Evolutionary conservation across 2,888 invertebrate genomes (phyloP), one percentile per base, ranked within the genome.

Genomic region (Coremacera marginata): DNA sequence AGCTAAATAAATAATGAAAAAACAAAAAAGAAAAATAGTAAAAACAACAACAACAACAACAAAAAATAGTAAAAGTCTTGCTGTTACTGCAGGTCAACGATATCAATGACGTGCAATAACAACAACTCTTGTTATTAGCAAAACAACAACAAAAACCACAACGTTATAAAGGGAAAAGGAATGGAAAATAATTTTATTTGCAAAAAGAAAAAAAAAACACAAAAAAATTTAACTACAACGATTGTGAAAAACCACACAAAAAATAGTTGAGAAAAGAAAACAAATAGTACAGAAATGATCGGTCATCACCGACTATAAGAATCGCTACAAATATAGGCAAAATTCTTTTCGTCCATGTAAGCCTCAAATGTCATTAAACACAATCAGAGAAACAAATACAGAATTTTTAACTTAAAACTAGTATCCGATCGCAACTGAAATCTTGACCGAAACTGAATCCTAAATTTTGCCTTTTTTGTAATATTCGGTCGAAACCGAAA

Each of bases 61-160:
- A 31, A 70, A 27, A 70, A 70, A 70, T 70, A 55, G 70, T 70
- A 70, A 70, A 70, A 70, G 70, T 70, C 70, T 52, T 52, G 70
- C 55, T 49, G 49, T 16, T 34, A 55, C 52, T 49, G 44, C 72
- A 62, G 72, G 72, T 72, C 72, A 72, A 72, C 72, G 72, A 71
- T 60, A 71, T 71, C 71, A 71, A 57, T 57, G 57, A 60, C 60
- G 62, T 49, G 49, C 19, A 19, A 62, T 44, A 72, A 60, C 44
- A 72, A 44, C 22, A 72, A 49, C 60, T 27, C 16, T 44, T 44
- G 44, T 9, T 60, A 72, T 37, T 22, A 55, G 9, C 31, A 70
- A n/a, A 55, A 55, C 52, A 55, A 52, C 16, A 11, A 34, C 63
- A 27, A 27, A 25, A 14, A 16, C 52, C 14, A 52, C 52, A 70